Percentiles rank a stretch among this genome's conserved stretches.
phyloP scores from a whole-genome alignment of 2,888 invertebrate species.

The Sussaba pulchella region DNA sequence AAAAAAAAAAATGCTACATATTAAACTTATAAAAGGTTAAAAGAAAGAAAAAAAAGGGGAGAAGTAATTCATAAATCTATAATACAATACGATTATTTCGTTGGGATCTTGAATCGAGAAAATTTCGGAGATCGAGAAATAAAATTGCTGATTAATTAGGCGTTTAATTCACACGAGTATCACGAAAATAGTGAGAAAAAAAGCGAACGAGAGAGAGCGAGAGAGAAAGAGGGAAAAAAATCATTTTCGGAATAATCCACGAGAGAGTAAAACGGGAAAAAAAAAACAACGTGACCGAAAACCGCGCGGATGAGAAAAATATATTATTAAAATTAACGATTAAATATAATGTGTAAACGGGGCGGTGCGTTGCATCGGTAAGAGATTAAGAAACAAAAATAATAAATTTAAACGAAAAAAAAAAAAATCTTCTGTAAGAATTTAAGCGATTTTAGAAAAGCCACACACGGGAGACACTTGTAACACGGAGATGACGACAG shows the following conservation, averaged over 20 bases:
- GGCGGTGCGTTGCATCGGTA: conserved; percentile 62
- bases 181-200: conserved; percentile 14
- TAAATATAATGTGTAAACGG: conserved; percentile 69
- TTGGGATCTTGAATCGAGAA: conserved; percentile 72
- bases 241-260: conserved; percentile 14
- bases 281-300: conserved; percentile 33
- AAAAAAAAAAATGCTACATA: conserved; percentile 80
- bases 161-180: conserved; percentile 34
- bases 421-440: conserved; percentile 56
- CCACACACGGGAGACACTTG: conserved; percentile 50
- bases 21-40: conserved; percentile 82
- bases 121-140: conserved; percentile 40
- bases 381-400: conserved; percentile 41
- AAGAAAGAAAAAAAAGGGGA: conserved; percentile 54
- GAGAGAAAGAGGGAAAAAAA: conserved; percentile 67
- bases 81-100: conserved; percentile 81
- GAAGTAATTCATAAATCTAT: conserved; percentile 81
- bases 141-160: conserved; percentile 39
- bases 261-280: conserved; percentile 22
- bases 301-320: conserved; percentile 62
- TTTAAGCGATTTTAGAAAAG: conserved; percentile 68
- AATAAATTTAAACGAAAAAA: conserved; percentile 25
- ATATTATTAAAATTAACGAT: conserved; percentile 69
- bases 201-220: conserved; percentile 1
- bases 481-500: conserved; percentile 45